phyloP scores from a whole-genome alignment of 2,888 invertebrate species.

The Drosophila rellima region DNA sequence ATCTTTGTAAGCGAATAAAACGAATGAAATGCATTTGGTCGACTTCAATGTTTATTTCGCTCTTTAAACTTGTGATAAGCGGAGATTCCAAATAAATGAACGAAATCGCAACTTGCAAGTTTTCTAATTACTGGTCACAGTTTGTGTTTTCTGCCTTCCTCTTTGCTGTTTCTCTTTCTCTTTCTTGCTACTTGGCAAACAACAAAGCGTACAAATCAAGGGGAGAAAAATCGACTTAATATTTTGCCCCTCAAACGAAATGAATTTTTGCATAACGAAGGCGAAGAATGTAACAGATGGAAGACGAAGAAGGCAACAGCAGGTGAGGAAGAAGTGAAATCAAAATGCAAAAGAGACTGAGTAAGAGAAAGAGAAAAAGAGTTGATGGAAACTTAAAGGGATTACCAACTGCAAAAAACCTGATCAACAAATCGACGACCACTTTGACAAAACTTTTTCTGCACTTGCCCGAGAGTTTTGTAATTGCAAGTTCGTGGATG shows the following conservation, averaged over 20 bases:
- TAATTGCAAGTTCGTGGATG: conserved; percentile 64
- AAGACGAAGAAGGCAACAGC: not conserved
- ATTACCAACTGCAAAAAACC: conserved; percentile 38
- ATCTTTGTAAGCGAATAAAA: not conserved
- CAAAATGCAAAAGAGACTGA: conserved; percentile 12
- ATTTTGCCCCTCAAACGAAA: conserved; percentile 37
- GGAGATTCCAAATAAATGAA: not conserved
- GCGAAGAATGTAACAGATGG: not conserved
- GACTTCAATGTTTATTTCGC: not conserved
- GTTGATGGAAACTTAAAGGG: conserved; percentile 17
- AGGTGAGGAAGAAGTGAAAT: conserved; percentile 11
- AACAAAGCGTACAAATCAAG: conserved; percentile 28
- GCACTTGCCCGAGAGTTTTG: conserved; percentile 35
- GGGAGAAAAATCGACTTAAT: conserved; percentile 40
- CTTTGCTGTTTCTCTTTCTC: not conserved
- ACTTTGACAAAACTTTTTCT: conserved; percentile 62
- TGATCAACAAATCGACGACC: conserved; percentile 52
- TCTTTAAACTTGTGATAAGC: not conserved
- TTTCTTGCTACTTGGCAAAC: conserved; percentile 16
- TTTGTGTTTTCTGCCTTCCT: conserved; percentile 9
- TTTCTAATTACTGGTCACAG: conserved; percentile 57
- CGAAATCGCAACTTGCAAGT: conserved; percentile 37
- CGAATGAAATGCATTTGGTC: not conserved
- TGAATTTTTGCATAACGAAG: conserved; percentile 52
- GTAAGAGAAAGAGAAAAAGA: not conserved